Evolutionary conservation across 1,140 invertebrate genomes (phyloP).

Genomic region (Lepidotrigona ventralis): DNA sequence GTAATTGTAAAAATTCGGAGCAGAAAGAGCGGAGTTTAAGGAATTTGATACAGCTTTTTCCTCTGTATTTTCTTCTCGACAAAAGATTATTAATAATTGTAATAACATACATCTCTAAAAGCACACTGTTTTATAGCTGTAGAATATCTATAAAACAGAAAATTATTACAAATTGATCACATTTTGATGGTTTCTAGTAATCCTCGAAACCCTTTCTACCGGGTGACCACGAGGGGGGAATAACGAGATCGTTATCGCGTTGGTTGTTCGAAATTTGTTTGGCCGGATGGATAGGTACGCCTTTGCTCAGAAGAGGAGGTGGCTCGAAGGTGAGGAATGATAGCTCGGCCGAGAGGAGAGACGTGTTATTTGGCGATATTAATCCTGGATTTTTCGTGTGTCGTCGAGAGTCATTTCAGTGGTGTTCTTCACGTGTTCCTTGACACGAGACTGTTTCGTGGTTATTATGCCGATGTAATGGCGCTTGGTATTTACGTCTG

Average conservation of each 20-base stretch:
- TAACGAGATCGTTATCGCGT: constrained; percentile 3
- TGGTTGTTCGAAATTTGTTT: constrained; percentile 31
- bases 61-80: no score
- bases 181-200: no score
- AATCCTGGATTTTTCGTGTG: constrained; percentile 10
- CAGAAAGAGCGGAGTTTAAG: no score
- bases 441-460: background rate
- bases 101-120: no score
- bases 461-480: background rate
- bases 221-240: constrained; percentile 49
- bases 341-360: background rate
- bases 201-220: background rate
- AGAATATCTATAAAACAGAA: no score
- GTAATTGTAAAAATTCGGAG: no score
- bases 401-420: background rate
- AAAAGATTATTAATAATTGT: no score
- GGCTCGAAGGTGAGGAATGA: background rate
- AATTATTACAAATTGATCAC: no score
- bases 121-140: no score
- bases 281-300: background rate
- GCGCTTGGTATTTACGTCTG: no score
- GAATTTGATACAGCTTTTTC: no score
- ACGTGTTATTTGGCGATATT: background rate
- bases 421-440: no score
- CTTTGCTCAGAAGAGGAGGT: background rate